Base-by-base conservation (phyloP, 2,113 vertebrate species). In the Perca schrenkii region DNA sequence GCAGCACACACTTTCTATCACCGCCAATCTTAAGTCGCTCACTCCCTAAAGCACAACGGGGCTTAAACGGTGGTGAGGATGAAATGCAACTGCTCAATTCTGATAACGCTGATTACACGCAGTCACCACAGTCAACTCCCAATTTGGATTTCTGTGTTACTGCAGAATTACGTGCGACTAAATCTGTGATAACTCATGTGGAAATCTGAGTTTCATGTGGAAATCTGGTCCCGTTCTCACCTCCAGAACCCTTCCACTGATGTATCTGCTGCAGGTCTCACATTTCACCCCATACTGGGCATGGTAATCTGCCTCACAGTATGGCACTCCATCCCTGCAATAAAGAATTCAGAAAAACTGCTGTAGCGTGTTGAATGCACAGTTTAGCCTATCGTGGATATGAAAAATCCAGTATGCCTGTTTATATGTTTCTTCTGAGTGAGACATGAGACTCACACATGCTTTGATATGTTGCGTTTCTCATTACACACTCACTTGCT, bases 171-270 rank as follows among this genome's bases (percentile, higher is more conserved):
- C 16, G 25, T n/a, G 4, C 0, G 14, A 56, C 16, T 43, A 57
- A 85, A 68, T 75, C 63, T 67, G 17, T 11, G 15, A 36, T 46
- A 71, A 49, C 57, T 36, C 1, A 5, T 22, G 46, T 22, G 66
- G 68, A 57, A 69, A 81, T 60, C n/a, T 62, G 19, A 50, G 22
- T 43, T 43, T 36, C 1, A 5, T 21, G 46, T 22, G 65, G 68
- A 57, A 69, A 79, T 63, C n/a, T 62, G 21, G 6, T 89, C 95
- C 61, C 2, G 0, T 56, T 92, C 97, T 97, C 91, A 99, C 98
- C 98, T 99, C 98, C 90, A 99, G 92, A 47, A 99, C 98, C 28
- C 97, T 95, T 94, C 98, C 98, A 0, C 98, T 99, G 96, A 99
- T 99, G 95, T 99, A 99, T 90, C 97, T 94, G 95, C 95, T 93